Conservation (phyloP, 2,888 invertebrate species). For the Chrysolina haemoptera region DNA sequence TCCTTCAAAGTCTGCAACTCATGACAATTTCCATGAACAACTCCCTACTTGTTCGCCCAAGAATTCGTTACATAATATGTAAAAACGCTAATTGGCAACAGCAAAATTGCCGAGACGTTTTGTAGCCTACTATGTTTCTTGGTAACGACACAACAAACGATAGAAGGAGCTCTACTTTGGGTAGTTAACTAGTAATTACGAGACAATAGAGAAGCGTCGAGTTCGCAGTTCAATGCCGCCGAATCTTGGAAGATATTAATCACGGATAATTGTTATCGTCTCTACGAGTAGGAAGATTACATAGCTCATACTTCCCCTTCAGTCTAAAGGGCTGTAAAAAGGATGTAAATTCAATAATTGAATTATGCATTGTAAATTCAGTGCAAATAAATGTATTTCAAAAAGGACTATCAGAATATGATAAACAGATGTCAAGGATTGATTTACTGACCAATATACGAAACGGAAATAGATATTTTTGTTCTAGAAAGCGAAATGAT, state of each 20-base stretch:
- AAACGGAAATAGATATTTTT: too few species aligned
- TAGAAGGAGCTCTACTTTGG: not conserved
- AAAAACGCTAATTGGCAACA: not conserved
- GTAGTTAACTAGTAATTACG: not conserved
- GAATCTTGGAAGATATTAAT: not conserved
- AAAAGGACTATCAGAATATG: too few species aligned
- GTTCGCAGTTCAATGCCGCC: not conserved
- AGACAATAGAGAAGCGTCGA: conserved; percentile 1
- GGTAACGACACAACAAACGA: not conserved
- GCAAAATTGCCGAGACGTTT: not conserved
- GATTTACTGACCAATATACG: too few species aligned
- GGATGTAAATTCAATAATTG: too few species aligned
- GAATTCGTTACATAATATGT: too few species aligned
- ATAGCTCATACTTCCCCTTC: not conserved
- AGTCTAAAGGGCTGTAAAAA: not conserved
- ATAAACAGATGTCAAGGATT: too few species aligned
- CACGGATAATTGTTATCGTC: not conserved
- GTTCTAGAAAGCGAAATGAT: too few species aligned
- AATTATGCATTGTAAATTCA: too few species aligned
- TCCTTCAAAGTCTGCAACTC: too few species aligned
- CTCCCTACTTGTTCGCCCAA: too few species aligned
- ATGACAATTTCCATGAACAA: too few species aligned
- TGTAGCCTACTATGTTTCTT: not conserved
- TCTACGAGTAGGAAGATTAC: not conserved
- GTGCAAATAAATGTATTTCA: too few species aligned